Conservation (phyloP, 2,113 vertebrate genomes). For the Corythaixoides concolor region DNA sequence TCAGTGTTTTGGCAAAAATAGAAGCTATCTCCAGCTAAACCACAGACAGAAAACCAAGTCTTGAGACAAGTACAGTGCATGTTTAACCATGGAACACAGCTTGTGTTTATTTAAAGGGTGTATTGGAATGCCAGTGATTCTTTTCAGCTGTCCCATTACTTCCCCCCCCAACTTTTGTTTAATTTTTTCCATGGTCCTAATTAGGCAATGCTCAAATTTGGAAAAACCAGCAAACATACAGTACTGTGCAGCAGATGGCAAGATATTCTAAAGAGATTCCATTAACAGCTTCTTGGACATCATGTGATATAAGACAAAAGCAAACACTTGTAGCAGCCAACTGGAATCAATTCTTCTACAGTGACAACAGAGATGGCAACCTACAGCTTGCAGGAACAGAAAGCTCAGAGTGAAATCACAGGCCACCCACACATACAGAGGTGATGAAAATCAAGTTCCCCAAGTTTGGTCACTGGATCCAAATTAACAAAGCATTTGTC, state of each 20-base stretch:
- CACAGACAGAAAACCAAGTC: background rate
- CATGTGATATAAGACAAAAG: conserved; percentile 2
- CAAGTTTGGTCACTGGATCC: background rate
- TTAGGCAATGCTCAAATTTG: conserved; percentile 8
- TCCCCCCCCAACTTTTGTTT: conserved; percentile 9
- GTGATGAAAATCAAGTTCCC: background rate
- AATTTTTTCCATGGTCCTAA: conserved; percentile 58
- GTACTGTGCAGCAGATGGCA: conserved; percentile 7
- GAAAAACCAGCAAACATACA: background rate
- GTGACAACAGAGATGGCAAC: background rate
- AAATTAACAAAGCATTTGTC: background rate
- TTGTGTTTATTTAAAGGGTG: conserved; percentile 47
- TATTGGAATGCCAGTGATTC: conserved; percentile 57
- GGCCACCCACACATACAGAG: background rate
- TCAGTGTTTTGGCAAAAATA: background rate
- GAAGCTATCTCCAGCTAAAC: background rate
- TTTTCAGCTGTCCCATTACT: conserved; percentile 64
- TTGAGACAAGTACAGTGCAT: background rate
- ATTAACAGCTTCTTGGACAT: background rate
- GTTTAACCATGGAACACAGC: background rate
- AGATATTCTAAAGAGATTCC: conserved; percentile 16
- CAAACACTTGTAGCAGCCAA: conserved; percentile 19
- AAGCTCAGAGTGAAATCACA: background rate
- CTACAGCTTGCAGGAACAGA: background rate
- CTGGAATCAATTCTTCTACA: background rate